Conservation (phyloP, 2,888 invertebrate genomes). For the Poecilus cupreus region DNA sequence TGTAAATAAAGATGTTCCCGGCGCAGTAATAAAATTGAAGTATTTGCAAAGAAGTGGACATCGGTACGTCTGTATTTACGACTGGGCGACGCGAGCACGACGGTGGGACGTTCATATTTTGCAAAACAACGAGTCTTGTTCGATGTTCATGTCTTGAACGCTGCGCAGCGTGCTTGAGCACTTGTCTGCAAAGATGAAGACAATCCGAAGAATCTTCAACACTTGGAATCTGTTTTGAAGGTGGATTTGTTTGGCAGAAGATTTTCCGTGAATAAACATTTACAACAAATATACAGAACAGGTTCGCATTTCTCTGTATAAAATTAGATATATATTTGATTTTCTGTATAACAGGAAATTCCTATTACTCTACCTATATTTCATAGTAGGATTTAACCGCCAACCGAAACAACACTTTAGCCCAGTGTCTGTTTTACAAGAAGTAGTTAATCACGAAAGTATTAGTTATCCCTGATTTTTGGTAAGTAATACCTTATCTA, state of each 20-base stretch:
- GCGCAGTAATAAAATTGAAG: constrained; percentile 50
- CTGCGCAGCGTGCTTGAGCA: not conserved
- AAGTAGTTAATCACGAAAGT: no score
- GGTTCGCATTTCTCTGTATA: no score
- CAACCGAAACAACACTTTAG: no score
- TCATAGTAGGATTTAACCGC: no score
- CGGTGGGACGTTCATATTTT: constrained; percentile 51
- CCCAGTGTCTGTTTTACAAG: no score
- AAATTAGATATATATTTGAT: no score
- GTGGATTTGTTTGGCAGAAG: not conserved
- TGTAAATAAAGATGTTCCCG: constrained; percentile 55
- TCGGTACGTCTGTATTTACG: constrained; percentile 20
- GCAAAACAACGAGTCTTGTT: constrained; percentile 31
- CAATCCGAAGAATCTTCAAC: not conserved
- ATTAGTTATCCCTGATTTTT: no score
- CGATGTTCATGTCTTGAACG: not conserved
- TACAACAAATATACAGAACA: no score
- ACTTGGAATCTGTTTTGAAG: not conserved
- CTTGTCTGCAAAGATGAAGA: not conserved
- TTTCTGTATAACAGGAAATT: no score
- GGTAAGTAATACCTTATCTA: no score
- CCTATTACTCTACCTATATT: no score
- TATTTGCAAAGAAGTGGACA: constrained; percentile 52
- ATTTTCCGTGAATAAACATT: no score
- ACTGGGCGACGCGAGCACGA: not conserved